Evolutionary conservation across 2,888 invertebrate genomes (phyloP).

Genomic region (Amaurobius ferox): DNA sequence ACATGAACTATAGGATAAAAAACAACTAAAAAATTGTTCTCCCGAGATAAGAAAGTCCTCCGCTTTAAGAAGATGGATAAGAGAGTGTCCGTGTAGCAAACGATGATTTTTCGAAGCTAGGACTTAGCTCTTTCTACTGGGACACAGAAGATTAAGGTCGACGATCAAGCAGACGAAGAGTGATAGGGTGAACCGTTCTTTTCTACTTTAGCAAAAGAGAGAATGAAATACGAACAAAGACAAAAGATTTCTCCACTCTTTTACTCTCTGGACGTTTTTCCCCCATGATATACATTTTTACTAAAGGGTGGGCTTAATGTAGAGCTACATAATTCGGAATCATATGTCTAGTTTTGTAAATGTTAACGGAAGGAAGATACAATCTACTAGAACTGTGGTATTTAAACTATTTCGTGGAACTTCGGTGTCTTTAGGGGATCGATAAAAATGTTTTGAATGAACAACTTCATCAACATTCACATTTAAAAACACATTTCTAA

Average conservation of each 20-base stretch:
- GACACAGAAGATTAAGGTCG: slow-evolving; percentile 63
- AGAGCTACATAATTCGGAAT: too few species aligned
- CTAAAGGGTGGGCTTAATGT: slow-evolving; percentile 2
- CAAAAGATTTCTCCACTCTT: slow-evolving; percentile 30
- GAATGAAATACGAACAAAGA: slow-evolving; percentile 26
- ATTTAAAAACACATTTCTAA: too few species aligned
- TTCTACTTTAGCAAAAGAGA: slow-evolving; percentile 12
- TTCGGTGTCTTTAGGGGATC: too few species aligned
- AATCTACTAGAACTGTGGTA: too few species aligned
- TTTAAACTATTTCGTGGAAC: too few species aligned
- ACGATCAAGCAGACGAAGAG: slow-evolving; percentile 59
- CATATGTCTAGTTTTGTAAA: too few species aligned
- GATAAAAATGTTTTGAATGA: too few species aligned
- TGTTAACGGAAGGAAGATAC: too few species aligned
- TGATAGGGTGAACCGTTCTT: slow-evolving; percentile 57
- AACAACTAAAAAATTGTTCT: slow-evolving; percentile 48
- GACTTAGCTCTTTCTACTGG: slow-evolving; percentile 55
- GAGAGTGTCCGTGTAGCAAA: slow-evolving; percentile 64
- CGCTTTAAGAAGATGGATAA: slow-evolving; percentile 62
- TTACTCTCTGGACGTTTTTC: slow-evolving; percentile 15
- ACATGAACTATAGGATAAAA: slow-evolving; percentile 36
- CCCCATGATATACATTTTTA: neutral
- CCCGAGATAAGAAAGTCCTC: slow-evolving; percentile 60
- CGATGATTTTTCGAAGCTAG: slow-evolving; percentile 63
- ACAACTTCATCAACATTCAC: too few species aligned